These are phyloP conservation scores for Nipponia nippon DNA, from an alignment of 2,113 vertebrate species.

Conservation along the genomic window DNA sequence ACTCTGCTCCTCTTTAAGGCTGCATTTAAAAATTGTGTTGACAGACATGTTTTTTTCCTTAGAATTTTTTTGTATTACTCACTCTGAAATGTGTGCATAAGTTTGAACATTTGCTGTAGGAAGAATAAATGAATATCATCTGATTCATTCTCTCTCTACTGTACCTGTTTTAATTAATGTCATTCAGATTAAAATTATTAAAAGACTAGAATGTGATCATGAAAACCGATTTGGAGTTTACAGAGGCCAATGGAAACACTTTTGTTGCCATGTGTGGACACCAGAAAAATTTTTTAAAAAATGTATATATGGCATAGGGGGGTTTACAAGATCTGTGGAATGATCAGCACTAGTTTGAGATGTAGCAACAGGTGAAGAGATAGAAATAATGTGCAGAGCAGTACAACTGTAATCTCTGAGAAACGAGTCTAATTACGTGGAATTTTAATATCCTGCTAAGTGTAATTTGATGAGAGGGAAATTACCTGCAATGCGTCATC, in stretches of 20 bases:
- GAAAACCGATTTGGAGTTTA: not conserved
- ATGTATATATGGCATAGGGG: accelerated
- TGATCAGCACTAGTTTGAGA: not conserved
- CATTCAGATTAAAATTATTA: not conserved
- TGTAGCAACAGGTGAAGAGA: not conserved
- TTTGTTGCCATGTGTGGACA: not conserved
- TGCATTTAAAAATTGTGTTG: not conserved
- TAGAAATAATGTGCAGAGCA: not conserved
- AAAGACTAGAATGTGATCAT: not conserved
- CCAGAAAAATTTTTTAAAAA: not conserved
- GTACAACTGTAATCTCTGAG: not conserved
- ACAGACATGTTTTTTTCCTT: not conserved
- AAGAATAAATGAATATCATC: not conserved
- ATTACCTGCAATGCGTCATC: not conserved
- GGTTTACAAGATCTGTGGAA: not conserved
- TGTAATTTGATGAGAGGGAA: not conserved
- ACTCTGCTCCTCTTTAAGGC: not conserved
- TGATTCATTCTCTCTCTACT: not conserved
- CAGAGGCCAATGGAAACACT: not conserved
- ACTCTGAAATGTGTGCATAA: not conserved
- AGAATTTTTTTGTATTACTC: not conserved
- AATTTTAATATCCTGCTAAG: conserved; percentile 1
- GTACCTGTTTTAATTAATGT: not conserved
- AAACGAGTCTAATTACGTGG: not conserved
- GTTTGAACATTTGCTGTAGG: not conserved